Percentiles rank a stretch among this genome's conserved stretches.
Conservation (phyloP, 2,797 vertebrate genomes). For the Argyrosomus regius region DNA sequence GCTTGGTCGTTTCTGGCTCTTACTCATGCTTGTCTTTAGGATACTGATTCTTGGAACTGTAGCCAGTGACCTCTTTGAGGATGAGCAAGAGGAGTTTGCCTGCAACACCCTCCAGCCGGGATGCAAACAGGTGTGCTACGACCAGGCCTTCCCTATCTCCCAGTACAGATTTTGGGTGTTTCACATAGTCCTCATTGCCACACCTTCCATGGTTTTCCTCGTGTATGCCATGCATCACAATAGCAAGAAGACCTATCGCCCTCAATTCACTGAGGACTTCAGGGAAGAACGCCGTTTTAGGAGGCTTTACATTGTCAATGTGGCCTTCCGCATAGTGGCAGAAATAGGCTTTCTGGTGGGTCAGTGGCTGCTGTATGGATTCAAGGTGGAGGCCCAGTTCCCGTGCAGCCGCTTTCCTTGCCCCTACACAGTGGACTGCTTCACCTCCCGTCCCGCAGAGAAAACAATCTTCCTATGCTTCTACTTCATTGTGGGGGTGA, state of each 20-base stretch:
- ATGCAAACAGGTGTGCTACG: constrained; percentile 94
- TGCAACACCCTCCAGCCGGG: constrained; percentile 96
- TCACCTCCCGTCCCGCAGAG: constrained; percentile 93
- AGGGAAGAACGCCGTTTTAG: constrained; percentile 59
- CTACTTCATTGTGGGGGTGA: constrained; percentile 90
- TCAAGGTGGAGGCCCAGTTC: constrained; percentile 89
- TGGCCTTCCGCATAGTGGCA: constrained; percentile 87
- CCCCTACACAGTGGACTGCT: constrained; percentile 93
- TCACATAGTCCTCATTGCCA: constrained; percentile 93
- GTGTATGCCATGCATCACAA: constrained; percentile 90
- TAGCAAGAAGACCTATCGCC: constrained; percentile 71
- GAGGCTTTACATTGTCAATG: constrained; percentile 88
- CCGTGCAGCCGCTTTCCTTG: constrained; percentile 89
- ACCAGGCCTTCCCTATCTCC: constrained; percentile 93
- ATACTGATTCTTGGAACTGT: constrained; percentile 94
- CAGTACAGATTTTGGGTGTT: constrained; percentile 98
- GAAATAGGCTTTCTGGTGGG: constrained; percentile 89
- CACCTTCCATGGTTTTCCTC: constrained; percentile 90
- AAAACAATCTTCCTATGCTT: constrained; percentile 94
- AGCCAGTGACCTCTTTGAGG: constrained; percentile 92
- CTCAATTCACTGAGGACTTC: background rate
- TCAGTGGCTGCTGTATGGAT: constrained; percentile 91
- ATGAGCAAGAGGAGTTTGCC: constrained; percentile 93
- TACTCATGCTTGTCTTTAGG: constrained; percentile 94
- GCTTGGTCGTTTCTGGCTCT: constrained; percentile 94